Evolutionary conservation across 2,113 vertebrate genomes (phyloP).

Genomic region (Anoura caudifer): DNA sequence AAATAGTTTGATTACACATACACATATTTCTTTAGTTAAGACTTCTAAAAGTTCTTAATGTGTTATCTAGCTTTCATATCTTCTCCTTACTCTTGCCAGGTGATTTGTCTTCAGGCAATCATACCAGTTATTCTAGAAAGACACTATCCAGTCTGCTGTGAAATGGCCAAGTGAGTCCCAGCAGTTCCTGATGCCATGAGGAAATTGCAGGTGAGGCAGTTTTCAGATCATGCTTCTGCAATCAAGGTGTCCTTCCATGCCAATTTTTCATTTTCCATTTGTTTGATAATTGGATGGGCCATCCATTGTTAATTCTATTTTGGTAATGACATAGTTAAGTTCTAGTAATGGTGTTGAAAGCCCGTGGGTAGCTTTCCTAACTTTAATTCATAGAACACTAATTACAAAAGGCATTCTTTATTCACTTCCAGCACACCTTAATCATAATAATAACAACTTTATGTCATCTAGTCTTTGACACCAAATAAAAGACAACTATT

Average conservation of each 20-base stretch:
- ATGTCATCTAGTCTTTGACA: not conserved
- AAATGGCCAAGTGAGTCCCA: not conserved
- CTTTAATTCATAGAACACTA: not conserved
- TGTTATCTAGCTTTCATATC: not conserved
- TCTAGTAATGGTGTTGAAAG: not conserved
- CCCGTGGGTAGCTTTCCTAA: not conserved
- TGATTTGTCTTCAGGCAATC: not conserved
- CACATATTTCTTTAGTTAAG: not conserved
- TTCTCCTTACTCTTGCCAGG: not conserved
- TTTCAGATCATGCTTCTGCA: not conserved
- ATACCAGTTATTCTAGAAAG: conserved; percentile 10
- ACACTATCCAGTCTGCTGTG: not conserved
- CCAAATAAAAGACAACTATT: not conserved
- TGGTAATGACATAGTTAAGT: not conserved
- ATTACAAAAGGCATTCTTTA: not conserved
- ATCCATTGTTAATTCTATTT: not conserved
- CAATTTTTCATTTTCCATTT: not conserved
- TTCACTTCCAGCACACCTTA: not conserved
- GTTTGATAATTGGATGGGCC: not conserved
- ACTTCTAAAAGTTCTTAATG: not conserved
- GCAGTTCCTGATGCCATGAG: not conserved
- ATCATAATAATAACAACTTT: not conserved
- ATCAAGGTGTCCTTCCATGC: not conserved
- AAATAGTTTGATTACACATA: not conserved
- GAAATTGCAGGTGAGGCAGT: not conserved